These are phyloP conservation scores for Tetrao urogallus DNA, from an alignment of 2,113 vertebrate species.

Conservation along the genomic window DNA sequence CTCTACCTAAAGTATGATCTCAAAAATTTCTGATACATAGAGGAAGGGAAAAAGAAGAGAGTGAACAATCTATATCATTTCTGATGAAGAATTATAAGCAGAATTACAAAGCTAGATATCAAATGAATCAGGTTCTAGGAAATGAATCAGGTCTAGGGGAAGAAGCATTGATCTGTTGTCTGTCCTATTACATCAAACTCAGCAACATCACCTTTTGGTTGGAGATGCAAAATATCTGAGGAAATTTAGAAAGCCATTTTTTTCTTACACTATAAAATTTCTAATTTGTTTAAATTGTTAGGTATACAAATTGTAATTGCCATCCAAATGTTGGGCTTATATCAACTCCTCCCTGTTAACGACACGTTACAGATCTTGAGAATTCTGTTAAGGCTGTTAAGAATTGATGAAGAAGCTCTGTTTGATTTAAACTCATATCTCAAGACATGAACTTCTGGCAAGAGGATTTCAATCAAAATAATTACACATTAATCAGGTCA, in stretches of 20 bases:
- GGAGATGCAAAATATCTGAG: background rate
- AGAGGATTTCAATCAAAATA: conserved; percentile 46
- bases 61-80: background rate
- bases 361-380: background rate
- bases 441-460: background rate
- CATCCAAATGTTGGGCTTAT: fast-evolving
- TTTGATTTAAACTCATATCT: conserved; percentile 2
- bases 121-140: background rate
- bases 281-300: background rate
- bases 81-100: background rate
- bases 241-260: background rate
- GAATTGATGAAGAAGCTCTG: background rate
- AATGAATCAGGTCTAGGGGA: background rate
- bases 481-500: conserved; percentile 41
- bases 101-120: background rate
- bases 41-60: background rate
- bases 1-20: background rate
- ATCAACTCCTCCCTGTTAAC: background rate
- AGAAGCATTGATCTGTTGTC: background rate
- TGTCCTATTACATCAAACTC: background rate
- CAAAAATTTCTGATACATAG: background rate
- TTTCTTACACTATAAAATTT: background rate
- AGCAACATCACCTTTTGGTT: background rate
- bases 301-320: background rate
- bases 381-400: background rate